phyloP scores from a whole-genome alignment of 2,797 vertebrate genomes.

The Eidolon dupreanum region DNA sequence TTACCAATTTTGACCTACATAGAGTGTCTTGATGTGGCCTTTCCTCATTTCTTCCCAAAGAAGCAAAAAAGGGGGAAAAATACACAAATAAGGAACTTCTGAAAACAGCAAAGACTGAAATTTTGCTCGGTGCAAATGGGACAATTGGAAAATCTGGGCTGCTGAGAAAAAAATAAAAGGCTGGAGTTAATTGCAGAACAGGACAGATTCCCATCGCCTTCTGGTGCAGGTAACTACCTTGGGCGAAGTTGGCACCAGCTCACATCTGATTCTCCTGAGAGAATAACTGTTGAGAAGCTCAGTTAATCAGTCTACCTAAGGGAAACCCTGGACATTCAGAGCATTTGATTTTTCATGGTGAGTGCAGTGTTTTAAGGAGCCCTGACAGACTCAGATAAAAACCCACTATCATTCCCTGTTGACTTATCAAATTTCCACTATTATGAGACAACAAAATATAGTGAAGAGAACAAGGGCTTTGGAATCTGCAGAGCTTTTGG shows the following conservation, averaged over 20 bases:
- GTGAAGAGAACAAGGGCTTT: background rate
- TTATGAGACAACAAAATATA: background rate
- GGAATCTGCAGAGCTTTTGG: background rate
- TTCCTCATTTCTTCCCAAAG: conserved; percentile 2
- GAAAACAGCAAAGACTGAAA: background rate
- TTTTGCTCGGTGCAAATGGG: background rate
- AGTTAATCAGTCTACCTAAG: background rate
- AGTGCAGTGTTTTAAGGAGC: background rate
- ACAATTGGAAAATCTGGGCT: background rate
- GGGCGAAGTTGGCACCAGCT: background rate
- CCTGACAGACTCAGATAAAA: conserved; percentile 25
- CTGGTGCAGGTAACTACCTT: background rate
- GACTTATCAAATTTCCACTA: background rate
- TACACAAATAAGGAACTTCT: background rate
- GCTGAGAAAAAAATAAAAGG: background rate
- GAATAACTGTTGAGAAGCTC: background rate
- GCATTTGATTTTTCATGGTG: background rate
- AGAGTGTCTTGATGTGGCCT: background rate
- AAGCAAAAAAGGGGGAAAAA: background rate
- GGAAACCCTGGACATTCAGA: background rate
- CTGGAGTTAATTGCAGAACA: background rate
- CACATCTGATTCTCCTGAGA: background rate
- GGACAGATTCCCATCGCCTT: too few relatives aligned
- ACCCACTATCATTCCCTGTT: background rate
- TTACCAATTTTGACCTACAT: background rate